Conservation (phyloP, 2,888 invertebrate genomes). For the Julus scandinavius region DNA sequence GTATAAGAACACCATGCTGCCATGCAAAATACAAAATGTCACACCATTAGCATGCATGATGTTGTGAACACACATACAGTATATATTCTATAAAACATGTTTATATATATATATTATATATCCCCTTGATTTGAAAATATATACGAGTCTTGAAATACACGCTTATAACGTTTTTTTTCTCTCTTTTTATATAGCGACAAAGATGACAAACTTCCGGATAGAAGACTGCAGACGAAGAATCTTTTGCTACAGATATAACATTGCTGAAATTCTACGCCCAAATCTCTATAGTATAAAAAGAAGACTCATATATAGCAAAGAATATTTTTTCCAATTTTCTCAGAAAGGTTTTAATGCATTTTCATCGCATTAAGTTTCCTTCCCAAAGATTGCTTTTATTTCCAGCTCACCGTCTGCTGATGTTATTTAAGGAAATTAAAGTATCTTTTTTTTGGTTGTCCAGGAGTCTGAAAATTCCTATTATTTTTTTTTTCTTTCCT, state of each 20-base stretch:
- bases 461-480: conserved; percentile 23
- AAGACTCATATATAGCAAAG: not conserved
- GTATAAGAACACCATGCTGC: too few relatives aligned
- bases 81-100: too few relatives aligned
- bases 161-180: not conserved
- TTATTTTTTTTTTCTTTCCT: conserved; percentile 11
- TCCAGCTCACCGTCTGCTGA: conserved; percentile 32
- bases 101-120: too few relatives aligned
- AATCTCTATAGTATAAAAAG: not conserved
- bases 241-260: not conserved
- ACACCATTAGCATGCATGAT: too few relatives aligned
- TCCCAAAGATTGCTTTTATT: conserved; percentile 31
- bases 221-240: not conserved
- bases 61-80: too few relatives aligned
- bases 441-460: not conserved
- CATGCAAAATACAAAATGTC: too few relatives aligned
- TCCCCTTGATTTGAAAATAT: too few relatives aligned
- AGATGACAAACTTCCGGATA: not conserved
- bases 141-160: too few relatives aligned
- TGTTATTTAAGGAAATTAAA: conserved; percentile 43
- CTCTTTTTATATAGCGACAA: not conserved
- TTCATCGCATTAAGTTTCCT: conserved; percentile 36
- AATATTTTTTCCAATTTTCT: conserved; percentile 42
- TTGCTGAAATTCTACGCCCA: not conserved
- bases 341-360: not conserved